phyloP scores from a whole-genome alignment of 2,113 vertebrate genomes.

The Gadus macrocephalus region DNA sequence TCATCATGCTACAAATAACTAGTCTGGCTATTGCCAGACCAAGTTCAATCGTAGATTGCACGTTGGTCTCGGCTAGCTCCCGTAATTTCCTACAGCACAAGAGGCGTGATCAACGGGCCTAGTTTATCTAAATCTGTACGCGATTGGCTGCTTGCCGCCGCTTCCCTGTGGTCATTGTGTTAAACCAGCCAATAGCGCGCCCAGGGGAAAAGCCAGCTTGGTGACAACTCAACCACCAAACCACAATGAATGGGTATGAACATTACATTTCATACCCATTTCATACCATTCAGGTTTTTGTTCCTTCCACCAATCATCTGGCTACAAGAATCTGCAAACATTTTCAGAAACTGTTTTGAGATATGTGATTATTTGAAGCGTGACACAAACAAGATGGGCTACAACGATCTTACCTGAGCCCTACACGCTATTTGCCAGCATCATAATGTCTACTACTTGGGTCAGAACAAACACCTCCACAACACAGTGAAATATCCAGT shows the following conservation, averaged over 20 bases:
- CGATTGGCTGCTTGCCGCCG: too few species aligned
- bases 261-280: neutral
- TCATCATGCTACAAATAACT: neutral
- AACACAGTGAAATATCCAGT: conserved; percentile 28
- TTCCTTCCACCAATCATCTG: neutral
- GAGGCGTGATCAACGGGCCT: too few species aligned
- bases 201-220: too few species aligned
- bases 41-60: too few species aligned
- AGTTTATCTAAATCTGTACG: too few species aligned
- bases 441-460: conserved; percentile 61
- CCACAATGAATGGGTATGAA: neutral
- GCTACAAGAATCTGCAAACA: neutral
- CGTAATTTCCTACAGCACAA: too few species aligned
- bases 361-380: conserved; percentile 15
- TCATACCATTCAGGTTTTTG: neutral
- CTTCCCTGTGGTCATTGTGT: too few species aligned
- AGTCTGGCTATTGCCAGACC: too few species aligned
- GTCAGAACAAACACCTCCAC: conserved; percentile 32
- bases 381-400: conserved; percentile 7
- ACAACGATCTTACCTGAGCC: conserved; percentile 64
- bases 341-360: neutral
- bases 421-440: conserved; percentile 67
- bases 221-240: neutral
- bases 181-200: too few species aligned
- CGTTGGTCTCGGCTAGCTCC: too few species aligned